A percentile compares a stretch with the other conserved stretches of the same genome.
Evolutionary conservation across 2,113 vertebrate genomes (phyloP).

Genomic region (Himantopus leucocephalus): DNA sequence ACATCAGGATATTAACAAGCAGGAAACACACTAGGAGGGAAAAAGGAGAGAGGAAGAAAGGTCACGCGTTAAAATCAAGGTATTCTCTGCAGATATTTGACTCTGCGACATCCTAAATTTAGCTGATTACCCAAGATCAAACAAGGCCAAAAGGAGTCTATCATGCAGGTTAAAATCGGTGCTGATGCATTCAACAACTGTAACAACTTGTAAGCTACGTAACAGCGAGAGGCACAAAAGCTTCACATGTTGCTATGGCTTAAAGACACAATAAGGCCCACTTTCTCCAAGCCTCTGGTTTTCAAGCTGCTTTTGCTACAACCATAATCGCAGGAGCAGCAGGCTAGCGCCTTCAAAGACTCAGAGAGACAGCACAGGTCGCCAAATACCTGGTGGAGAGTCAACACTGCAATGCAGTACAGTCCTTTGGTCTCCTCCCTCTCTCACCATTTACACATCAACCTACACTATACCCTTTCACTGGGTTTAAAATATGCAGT

Average conservation of each 20-base stretch:
- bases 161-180: not conserved
- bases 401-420: not conserved
- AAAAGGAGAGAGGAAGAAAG: constrained; percentile 17
- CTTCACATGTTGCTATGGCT: not conserved
- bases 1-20: constrained; percentile 76
- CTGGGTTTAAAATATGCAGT: not conserved
- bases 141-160: no score
- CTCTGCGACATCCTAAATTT: fast-evolving
- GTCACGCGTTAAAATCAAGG: not conserved
- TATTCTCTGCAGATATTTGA: not conserved
- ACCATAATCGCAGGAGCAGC: not conserved
- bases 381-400: not conserved
- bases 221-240: not conserved
- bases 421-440: not conserved
- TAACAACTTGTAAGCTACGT: not conserved
- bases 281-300: not conserved
- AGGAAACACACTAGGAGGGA: constrained; percentile 75
- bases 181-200: not conserved
- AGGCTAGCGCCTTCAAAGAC: no score
- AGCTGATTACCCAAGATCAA: not conserved
- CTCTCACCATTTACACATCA: not conserved
- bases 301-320: not conserved
- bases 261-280: not conserved
- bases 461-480: not conserved
- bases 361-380: not conserved